A percentile compares a stretch with the other conserved stretches of the same genome.
Evolutionary conservation across 1,140 invertebrate species (phyloP).

Genomic region (Pseudomyrmex flavicornis): DNA sequence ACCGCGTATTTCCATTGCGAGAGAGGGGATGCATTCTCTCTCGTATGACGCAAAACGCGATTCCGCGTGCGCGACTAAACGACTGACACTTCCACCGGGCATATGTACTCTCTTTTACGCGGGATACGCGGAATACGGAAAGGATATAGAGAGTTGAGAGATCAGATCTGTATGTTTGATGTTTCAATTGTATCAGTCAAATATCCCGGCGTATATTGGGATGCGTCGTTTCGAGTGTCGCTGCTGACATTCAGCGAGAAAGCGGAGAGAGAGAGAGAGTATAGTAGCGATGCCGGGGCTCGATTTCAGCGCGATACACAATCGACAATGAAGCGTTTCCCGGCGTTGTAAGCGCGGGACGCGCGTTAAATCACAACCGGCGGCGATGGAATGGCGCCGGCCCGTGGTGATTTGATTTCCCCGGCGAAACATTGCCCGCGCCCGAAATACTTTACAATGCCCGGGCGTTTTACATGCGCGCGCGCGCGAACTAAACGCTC

Average conservation of each 20-base stretch:
- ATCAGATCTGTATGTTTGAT: conserved; percentile 60
- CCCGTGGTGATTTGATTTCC: conserved; percentile 66
- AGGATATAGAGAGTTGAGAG: conserved; percentile 17
- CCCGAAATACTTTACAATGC: conserved; percentile 62
- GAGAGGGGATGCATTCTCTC: conserved; percentile 3
- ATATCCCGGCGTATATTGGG: conserved; percentile 39
- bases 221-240: conserved; percentile 44
- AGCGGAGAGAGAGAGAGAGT: conserved; percentile 12
- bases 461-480: conserved; percentile 61
- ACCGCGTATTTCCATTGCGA: conserved; percentile 21
- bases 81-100: conserved; percentile 51
- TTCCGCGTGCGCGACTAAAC: conserved; percentile 51
- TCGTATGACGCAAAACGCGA: conserved; percentile 23
- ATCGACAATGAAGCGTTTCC: conserved; percentile 50
- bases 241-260: conserved; percentile 34
- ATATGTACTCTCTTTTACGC: conserved; percentile 39
- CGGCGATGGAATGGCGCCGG: conserved; percentile 64
- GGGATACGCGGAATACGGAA: too few species aligned
- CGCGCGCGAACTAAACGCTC: conserved; percentile 23
- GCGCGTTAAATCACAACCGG: conserved; percentile 64
- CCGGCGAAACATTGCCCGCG: conserved; percentile 41
- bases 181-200: conserved; percentile 58
- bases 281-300: conserved; percentile 20
- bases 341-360: conserved; percentile 45
- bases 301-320: conserved; percentile 49